Evolutionary conservation across 2,888 invertebrate genomes (phyloP).

Genomic region (Meghimatium bilineatum): DNA sequence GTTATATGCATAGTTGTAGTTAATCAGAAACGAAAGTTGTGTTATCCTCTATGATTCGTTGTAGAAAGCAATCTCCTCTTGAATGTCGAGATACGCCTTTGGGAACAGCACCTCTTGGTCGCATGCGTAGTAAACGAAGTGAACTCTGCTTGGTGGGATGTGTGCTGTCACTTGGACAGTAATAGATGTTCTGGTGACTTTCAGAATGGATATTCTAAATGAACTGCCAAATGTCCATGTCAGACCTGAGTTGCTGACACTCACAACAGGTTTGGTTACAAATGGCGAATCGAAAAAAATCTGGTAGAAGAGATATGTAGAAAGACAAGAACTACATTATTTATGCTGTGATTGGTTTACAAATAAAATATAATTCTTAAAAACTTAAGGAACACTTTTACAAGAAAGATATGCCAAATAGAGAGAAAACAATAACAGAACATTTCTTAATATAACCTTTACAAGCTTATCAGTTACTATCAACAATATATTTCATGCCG

Average conservation of each 20-base stretch:
- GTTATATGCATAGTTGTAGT: background rate
- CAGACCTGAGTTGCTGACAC: background rate
- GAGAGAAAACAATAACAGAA: no score
- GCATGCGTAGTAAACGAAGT: slow-evolving; percentile 17
- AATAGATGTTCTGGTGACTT: background rate
- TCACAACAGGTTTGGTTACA: background rate
- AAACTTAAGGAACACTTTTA: no score
- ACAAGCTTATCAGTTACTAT: no score
- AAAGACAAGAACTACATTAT: no score
- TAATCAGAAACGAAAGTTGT: background rate
- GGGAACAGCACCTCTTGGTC: slow-evolving; percentile 21
- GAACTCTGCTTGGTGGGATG: background rate
- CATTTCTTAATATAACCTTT: no score
- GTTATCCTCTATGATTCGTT: background rate
- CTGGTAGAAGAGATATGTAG: background rate
- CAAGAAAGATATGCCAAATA: no score
- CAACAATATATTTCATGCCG: no score
- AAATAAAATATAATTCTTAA: no score
- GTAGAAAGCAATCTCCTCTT: slow-evolving; percentile 9
- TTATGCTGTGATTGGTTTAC: no score
- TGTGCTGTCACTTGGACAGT: background rate
- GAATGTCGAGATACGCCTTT: slow-evolving; percentile 10
- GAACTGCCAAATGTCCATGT: background rate
- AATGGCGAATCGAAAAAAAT: slow-evolving; percentile 17
- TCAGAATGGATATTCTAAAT: background rate